Evolutionary conservation across 2,113 vertebrate genomes (phyloP).

Genomic region (Odocoileus virginianus): DNA sequence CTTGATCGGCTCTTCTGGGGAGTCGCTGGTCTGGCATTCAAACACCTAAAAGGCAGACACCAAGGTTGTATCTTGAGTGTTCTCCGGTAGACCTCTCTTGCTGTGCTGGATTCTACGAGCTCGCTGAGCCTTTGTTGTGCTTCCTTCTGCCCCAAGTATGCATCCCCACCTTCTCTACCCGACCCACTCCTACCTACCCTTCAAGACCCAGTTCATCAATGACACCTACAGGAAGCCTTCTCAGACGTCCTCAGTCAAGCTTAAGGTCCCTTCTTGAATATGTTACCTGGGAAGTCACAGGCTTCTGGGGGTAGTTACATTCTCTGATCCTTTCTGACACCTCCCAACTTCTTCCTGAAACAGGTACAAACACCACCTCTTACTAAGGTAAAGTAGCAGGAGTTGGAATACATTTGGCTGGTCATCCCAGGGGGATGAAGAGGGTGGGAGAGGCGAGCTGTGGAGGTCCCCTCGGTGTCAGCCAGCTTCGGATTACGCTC

Average conservation of each 20-base stretch:
- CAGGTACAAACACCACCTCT: not conserved
- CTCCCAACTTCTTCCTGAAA: slow-evolving; percentile 64
- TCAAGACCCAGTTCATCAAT: not conserved
- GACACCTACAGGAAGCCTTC: not conserved
- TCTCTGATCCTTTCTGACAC: slow-evolving; percentile 35
- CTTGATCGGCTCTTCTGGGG: not conserved
- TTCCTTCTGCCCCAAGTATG: not conserved
- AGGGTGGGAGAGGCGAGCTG: not conserved
- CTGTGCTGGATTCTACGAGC: not conserved
- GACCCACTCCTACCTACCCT: not conserved
- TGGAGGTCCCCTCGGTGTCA: not conserved
- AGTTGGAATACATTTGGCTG: not conserved
- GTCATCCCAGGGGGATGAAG: not conserved
- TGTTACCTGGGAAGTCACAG: slow-evolving; percentile 59
- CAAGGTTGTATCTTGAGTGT: not conserved
- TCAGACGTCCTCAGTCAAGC: not conserved
- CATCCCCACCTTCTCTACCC: not conserved
- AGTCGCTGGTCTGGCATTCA: slow-evolving; percentile 3
- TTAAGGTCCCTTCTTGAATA: not conserved
- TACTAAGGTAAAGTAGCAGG: not conserved
- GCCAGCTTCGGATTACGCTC: not conserved
- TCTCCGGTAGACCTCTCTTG: not conserved
- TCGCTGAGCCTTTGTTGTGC: not conserved
- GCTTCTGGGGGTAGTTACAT: slow-evolving; percentile 37
- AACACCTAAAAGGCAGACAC: slow-evolving; percentile 54